Percentiles rank a stretch among this genome's conserved stretches.
phyloP scores from a whole-genome alignment of 2,797 vertebrate genomes.

The Cossypha heuglini region DNA sequence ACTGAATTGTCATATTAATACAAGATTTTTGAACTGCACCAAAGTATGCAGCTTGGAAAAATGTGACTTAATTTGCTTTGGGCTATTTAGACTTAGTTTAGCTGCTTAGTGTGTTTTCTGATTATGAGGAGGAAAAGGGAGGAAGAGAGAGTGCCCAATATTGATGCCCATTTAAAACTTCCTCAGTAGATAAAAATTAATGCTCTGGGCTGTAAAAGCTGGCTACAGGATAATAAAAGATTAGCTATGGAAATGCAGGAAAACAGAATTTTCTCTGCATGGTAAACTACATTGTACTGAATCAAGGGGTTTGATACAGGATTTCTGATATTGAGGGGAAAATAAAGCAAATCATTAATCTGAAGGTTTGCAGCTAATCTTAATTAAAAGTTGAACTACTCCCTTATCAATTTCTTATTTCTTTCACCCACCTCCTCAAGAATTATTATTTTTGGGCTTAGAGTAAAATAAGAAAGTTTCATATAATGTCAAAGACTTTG shows the following conservation, averaged over 20 bases:
- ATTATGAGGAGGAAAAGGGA: neutral
- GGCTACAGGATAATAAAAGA: conserved; percentile 22
- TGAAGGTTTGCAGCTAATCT: neutral
- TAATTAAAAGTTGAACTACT: conserved; percentile 43
- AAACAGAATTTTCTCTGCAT: conserved; percentile 5
- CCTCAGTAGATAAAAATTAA: conserved; percentile 30
- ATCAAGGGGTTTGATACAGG: neutral
- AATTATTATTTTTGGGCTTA: neutral
- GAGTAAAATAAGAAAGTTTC: neutral
- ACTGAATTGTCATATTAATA: neutral
- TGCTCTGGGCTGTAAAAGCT: conserved; percentile 5
- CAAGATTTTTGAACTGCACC: neutral
- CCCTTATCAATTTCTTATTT: conserved; percentile 7
- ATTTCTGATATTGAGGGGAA: conserved; percentile 33
- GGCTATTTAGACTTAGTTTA: neutral
- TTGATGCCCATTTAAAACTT: conserved; percentile 9
- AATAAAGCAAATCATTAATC: conserved; percentile 12
- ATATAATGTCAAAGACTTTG: conserved; percentile 9
- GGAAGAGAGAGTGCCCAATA: neutral
- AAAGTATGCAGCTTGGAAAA: neutral
- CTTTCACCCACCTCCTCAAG: neutral
- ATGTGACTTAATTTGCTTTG: neutral
- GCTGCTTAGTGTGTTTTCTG: neutral
- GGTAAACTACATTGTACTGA: conserved; percentile 40
- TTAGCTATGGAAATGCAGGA: conserved; percentile 35